Evolutionary conservation across 1,140 invertebrate species (phyloP).

Genomic region (Drosophila hydei): DNA sequence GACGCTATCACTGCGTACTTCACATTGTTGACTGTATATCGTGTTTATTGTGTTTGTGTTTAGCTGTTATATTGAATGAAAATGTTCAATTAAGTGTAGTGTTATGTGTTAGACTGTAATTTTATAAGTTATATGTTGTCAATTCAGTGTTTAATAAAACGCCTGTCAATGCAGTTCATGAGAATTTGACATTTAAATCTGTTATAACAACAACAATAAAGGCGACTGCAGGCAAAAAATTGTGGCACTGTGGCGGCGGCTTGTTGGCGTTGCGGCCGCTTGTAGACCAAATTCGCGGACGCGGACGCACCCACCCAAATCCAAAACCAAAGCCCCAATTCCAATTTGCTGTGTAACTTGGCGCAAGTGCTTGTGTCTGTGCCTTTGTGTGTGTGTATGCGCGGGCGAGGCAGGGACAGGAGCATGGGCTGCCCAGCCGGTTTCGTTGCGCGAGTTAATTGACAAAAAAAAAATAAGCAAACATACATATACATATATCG

Average conservation of each 20-base stretch:
- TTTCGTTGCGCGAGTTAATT: conserved; percentile 66
- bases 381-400: conserved; percentile 21
- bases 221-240: conserved; percentile 21
- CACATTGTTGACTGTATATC: background rate
- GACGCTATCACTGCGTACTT: conserved; percentile 11
- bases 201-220: conserved; percentile 38
- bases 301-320: conserved; percentile 75
- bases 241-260: conserved; percentile 28
- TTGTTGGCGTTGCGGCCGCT: conserved; percentile 40
- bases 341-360: conserved; percentile 25
- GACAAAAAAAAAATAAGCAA: conserved; percentile 64
- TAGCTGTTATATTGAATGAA: conserved; percentile 24
- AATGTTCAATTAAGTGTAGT: conserved; percentile 26
- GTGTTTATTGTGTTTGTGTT: conserved; percentile 17
- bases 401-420: conserved; percentile 51
- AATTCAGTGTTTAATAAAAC: conserved; percentile 10
- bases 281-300: conserved; percentile 65
- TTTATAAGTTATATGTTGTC: conserved; percentile 2
- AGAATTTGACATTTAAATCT: conserved; percentile 73
- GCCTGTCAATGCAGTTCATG: conserved; percentile 55
- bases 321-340: conserved; percentile 40
- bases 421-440: conserved; percentile 58
- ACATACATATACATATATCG: conserved; percentile 39
- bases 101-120: conserved; percentile 27
- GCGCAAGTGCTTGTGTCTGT: conserved; percentile 13